Evolutionary conservation across 2,113 vertebrate genomes (phyloP).

Genomic region (Gadus chalcogrammus): DNA sequence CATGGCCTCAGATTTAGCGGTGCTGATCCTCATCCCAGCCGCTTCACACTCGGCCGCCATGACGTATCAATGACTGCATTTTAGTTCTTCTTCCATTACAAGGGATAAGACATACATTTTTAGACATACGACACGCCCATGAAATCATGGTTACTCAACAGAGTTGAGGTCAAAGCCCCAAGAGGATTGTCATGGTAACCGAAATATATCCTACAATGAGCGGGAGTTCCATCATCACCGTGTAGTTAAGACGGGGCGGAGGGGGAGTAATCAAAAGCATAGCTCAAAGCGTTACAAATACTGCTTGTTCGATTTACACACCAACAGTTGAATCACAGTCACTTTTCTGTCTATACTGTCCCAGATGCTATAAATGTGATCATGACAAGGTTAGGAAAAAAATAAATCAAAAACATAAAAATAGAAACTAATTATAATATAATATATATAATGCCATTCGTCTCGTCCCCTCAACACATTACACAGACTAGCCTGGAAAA

Average conservation of each 20-base stretch:
- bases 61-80: background rate
- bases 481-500: constrained; percentile 33
- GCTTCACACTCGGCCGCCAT: no score
- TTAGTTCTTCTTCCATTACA: constrained; percentile 23
- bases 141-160: constrained; percentile 16
- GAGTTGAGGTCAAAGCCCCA: constrained; percentile 23
- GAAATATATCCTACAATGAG: constrained; percentile 5
- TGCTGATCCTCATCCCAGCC: no score
- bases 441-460: constrained; percentile 25
- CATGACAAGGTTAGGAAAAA: constrained; percentile 7
- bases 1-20: no score
- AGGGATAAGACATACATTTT: constrained; percentile 9
- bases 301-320: constrained; percentile 53
- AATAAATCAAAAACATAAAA: constrained; percentile 13
- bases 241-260: constrained; percentile 11
- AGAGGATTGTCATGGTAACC: constrained; percentile 55
- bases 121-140: background rate
- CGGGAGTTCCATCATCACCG: constrained; percentile 16
- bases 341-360: constrained; percentile 27
- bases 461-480: constrained; percentile 21
- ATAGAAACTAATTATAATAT: constrained; percentile 23
- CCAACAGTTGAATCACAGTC: constrained; percentile 23
- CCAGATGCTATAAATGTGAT: constrained; percentile 25
- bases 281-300: constrained; percentile 45
- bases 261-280: no score